These are phyloP conservation scores for Halichondria panicea DNA, from an alignment of 37 sponge, comb jelly and placozoan genomes.

Conservation along the genomic window DNA sequence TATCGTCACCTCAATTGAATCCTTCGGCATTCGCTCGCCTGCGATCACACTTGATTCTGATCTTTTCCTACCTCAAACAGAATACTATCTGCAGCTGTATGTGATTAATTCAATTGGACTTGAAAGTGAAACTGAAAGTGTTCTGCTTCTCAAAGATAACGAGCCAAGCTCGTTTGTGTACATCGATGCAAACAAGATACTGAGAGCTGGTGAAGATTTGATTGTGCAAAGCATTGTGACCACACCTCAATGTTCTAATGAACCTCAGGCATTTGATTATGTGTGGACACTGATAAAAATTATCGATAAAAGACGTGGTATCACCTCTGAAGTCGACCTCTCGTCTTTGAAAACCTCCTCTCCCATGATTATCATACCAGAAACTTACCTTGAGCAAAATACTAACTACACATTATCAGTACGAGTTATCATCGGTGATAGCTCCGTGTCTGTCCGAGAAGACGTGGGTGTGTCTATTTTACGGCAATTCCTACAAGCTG, in stretches of 20 bases:
- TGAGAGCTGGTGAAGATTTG: constrained; percentile 6
- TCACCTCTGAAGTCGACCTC: background rate
- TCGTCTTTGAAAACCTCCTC: background rate
- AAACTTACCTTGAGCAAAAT: background rate
- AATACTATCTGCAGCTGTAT: constrained; percentile 52
- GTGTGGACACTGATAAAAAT: constrained; percentile 31
- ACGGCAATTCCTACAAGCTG: constrained; percentile 6
- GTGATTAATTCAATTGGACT: constrained; percentile 62
- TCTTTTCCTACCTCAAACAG: constrained; percentile 12
- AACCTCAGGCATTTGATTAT: background rate
- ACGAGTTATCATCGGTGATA: background rate
- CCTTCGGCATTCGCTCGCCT: background rate
- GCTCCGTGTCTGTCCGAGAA: background rate
- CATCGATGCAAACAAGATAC: too few relatives aligned
- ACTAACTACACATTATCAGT: constrained; percentile 18
- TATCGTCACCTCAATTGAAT: constrained; percentile 33
- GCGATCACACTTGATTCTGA: constrained; percentile 28
- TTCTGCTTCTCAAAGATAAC: constrained; percentile 26
- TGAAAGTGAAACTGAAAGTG: constrained; percentile 6
- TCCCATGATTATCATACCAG: constrained; percentile 36
- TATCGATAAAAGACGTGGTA: constrained; percentile 16
- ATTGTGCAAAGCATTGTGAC: constrained; percentile 4
- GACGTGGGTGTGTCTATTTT: constrained; percentile 9
- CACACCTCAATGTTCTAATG: constrained; percentile 10
- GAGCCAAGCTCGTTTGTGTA: too few relatives aligned